phyloP scores from a whole-genome alignment of 2,113 vertebrate species.

The Odocoileus virginianus region DNA sequence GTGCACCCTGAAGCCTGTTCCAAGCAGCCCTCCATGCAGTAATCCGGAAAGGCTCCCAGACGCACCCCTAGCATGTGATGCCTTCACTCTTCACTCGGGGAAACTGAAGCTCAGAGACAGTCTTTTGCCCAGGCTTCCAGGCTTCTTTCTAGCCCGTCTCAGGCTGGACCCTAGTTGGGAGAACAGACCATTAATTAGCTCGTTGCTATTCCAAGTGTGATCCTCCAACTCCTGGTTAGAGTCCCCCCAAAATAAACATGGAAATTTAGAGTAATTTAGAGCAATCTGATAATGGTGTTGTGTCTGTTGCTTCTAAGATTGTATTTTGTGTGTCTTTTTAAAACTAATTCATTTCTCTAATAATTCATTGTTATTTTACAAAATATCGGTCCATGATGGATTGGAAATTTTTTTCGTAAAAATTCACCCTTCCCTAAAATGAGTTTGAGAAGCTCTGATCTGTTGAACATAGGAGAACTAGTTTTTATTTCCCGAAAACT shows the following conservation, averaged over 20 bases:
- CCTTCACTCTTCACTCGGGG: not conserved
- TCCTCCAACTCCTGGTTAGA: not conserved
- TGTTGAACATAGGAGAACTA: not conserved
- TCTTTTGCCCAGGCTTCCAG: not conserved
- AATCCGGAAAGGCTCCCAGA: not conserved
- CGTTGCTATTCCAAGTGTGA: not conserved
- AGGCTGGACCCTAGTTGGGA: not conserved
- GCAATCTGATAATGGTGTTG: not conserved
- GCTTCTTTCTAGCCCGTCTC: not conserved
- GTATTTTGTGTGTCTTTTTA: not conserved
- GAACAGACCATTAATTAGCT: not conserved
- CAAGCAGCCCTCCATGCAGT: not conserved
- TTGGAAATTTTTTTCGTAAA: not conserved
- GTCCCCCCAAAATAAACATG: not conserved
- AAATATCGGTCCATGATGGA: not conserved
- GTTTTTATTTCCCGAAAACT: not conserved
- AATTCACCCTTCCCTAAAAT: not conserved
- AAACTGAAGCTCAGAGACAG: not conserved
- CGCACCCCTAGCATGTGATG: not conserved
- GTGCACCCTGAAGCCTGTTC: not conserved
- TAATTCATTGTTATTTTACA: conserved; percentile 27
- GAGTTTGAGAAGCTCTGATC: not conserved
- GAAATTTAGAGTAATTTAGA: not conserved
- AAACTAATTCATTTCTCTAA: not conserved
- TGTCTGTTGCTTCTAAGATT: not conserved